phyloP scores from a whole-genome alignment of 92 coral and sea anemone species.

The Umimayanthus kanabou region DNA sequence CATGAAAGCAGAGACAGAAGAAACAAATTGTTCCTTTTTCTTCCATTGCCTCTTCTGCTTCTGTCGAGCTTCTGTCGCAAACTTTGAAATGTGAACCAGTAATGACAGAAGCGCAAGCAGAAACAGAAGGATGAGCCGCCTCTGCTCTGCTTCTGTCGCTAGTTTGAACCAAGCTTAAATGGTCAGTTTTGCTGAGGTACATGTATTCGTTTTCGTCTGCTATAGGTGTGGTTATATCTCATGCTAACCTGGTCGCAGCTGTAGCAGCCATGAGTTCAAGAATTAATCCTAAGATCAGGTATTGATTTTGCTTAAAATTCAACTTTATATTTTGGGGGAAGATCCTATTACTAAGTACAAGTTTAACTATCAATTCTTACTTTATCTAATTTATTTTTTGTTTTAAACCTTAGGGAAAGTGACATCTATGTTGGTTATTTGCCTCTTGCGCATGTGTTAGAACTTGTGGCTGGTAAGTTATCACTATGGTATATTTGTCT shows the following conservation, averaged over 20 bases:
- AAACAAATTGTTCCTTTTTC: too few relatives aligned
- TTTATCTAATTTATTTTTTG: neutral
- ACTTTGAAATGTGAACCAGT: too few relatives aligned
- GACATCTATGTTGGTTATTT: constrained; percentile 93
- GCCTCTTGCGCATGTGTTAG: constrained; percentile 96
- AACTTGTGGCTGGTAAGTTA: constrained; percentile 81
- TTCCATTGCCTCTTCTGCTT: too few relatives aligned
- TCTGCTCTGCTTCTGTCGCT: too few relatives aligned
- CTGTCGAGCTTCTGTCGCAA: too few relatives aligned
- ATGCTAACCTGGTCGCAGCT: constrained; percentile 74
- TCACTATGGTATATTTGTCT: neutral
- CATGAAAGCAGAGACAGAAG: too few relatives aligned
- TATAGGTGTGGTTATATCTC: constrained; percentile 89
- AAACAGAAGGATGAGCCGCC: too few relatives aligned
- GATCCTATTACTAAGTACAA: too few relatives aligned
- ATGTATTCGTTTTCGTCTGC: neutral
- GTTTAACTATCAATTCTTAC: neutral
- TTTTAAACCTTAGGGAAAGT: constrained; percentile 68
- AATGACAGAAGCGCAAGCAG: too few relatives aligned
- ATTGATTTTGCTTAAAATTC: neutral
- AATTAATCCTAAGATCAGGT: constrained; percentile 71
- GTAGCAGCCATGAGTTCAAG: constrained; percentile 77
- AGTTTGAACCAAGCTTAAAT: too few relatives aligned
- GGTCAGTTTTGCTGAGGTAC: neutral
- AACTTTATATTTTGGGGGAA: too few relatives aligned